phyloP scores from a whole-genome alignment of 2,888 invertebrate species.

The Acrocera orbiculus region DNA sequence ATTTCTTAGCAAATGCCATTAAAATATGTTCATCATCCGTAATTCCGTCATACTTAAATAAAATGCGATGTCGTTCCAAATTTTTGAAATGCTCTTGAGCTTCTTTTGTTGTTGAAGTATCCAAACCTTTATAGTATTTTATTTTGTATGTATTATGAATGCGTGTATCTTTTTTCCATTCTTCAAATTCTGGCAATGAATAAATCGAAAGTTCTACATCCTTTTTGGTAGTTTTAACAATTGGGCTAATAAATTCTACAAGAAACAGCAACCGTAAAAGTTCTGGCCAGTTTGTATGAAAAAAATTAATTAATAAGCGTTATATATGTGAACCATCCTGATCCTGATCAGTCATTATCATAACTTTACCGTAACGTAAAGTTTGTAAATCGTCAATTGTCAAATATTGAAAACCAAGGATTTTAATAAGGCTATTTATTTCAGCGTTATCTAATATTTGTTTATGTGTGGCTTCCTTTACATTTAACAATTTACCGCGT shows the following conservation, averaged over 20 bases:
- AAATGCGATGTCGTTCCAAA: constrained; percentile 83
- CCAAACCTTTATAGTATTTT: constrained; percentile 99
- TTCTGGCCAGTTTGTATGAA: constrained; percentile 97
- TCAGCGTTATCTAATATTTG: constrained; percentile 95
- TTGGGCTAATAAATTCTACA: constrained; percentile 99
- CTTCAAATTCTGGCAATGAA: constrained; percentile 94
- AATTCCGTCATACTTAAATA: constrained; percentile 68
- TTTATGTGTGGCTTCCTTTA: constrained; percentile 91
- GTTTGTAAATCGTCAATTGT: constrained; percentile 70
- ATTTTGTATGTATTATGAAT: constrained; percentile 82
- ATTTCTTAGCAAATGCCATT: constrained; percentile 90
- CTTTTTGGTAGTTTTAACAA: constrained; percentile 88
- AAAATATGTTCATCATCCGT: constrained; percentile 87
- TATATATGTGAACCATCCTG: constrained; percentile 99
- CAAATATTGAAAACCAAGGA: constrained; percentile 83
- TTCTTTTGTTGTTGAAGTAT: constrained; percentile 96
- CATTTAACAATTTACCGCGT: constrained; percentile 90
- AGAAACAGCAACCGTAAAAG: constrained; percentile 74
- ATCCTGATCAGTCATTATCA: constrained; percentile 99
- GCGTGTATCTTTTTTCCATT: constrained; percentile 82
- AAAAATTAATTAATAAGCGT: constrained; percentile 94
- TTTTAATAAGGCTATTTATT: constrained; percentile 91
- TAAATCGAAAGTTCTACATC: constrained; percentile 74
- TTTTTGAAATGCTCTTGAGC: constrained; percentile 98
- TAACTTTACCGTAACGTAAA: constrained; percentile 83